Evolutionary conservation across 2,113 vertebrate species (phyloP).

Genomic region (Paralichthys olivaceus): DNA sequence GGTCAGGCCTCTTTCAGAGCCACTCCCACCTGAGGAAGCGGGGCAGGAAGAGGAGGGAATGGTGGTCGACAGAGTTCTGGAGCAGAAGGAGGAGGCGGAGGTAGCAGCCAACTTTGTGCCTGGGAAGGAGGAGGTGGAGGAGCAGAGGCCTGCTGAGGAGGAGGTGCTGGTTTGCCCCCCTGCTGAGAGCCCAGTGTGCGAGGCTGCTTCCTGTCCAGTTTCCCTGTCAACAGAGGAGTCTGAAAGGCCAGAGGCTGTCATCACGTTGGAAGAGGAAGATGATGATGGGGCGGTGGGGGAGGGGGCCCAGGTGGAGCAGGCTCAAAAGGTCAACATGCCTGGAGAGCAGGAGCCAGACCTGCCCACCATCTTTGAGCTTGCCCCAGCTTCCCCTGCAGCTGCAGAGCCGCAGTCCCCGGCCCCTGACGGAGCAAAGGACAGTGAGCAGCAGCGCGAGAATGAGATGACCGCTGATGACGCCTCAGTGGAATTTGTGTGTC

Average conservation of each 20-base stretch:
- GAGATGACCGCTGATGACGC: conserved; percentile 40
- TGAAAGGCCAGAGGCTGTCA: conserved; percentile 64
- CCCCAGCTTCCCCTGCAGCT: conserved; percentile 55
- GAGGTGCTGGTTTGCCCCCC: conserved; percentile 71
- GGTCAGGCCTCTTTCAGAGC: conserved; percentile 73
- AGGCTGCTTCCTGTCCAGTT: conserved; percentile 66
- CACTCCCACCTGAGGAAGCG: conserved; percentile 64
- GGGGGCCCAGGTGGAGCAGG: conserved; percentile 54
- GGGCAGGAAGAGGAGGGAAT: conserved; percentile 55
- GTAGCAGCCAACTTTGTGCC: conserved; percentile 59
- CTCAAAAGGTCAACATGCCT: conserved; percentile 68
- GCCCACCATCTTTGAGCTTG: conserved; percentile 61
- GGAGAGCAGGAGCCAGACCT: conserved; percentile 51
- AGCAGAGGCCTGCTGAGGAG: conserved; percentile 61
- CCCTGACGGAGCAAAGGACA: conserved; percentile 35
- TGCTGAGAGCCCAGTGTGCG: conserved; percentile 64
- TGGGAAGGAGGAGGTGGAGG: conserved; percentile 59
- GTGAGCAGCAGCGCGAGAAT: conserved; percentile 38
- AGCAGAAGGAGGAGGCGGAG: conserved; percentile 65
- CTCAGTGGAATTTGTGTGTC: conserved; percentile 58
- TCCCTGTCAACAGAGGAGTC: conserved; percentile 63
- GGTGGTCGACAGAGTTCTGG: conserved; percentile 46
- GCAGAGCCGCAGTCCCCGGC: conserved; percentile 12
- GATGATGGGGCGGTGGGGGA: conserved; percentile 59
- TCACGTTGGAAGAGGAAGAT: conserved; percentile 73